phyloP scores from a whole-genome alignment of 2,888 invertebrate genomes.

The Cephonodes hylas region DNA sequence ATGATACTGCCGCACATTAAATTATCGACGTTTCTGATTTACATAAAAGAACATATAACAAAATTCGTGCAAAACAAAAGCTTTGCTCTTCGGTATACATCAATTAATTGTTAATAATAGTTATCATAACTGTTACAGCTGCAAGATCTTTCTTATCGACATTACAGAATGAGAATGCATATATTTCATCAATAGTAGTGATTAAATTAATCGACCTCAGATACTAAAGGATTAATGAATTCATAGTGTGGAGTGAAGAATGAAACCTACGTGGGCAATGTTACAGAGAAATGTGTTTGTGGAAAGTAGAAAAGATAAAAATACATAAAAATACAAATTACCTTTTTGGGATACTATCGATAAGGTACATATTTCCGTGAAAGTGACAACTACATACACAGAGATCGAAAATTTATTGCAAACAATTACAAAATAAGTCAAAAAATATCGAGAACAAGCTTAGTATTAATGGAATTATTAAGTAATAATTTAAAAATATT shows the following conservation, averaged over 20 bases:
- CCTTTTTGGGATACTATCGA: background rate
- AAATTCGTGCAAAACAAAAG: no score
- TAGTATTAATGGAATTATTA: slow-evolving; percentile 38
- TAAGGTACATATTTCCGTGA: background rate
- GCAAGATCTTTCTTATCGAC: no score
- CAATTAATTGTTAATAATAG: no score
- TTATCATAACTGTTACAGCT: no score
- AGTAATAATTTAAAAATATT: slow-evolving; percentile 29
- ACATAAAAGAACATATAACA: no score
- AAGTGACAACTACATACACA: slow-evolving; percentile 15
- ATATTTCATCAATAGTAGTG: no score
- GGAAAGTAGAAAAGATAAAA: background rate
- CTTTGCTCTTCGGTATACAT: no score
- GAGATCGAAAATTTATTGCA: slow-evolving; percentile 45
- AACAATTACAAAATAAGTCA: slow-evolving; percentile 21
- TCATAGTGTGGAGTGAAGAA: background rate
- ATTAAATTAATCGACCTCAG: background rate
- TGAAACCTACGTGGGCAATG: background rate
- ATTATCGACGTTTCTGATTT: no score
- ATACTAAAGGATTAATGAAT: background rate
- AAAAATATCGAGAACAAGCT: slow-evolving; percentile 27
- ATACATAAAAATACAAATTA: background rate
- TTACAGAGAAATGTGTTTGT: background rate
- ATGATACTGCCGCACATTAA: no score
- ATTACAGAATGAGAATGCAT: no score